These are phyloP conservation scores for Philopedon plagiatum DNA, from an alignment of 2,888 invertebrate genomes.

Conservation along the genomic window DNA sequence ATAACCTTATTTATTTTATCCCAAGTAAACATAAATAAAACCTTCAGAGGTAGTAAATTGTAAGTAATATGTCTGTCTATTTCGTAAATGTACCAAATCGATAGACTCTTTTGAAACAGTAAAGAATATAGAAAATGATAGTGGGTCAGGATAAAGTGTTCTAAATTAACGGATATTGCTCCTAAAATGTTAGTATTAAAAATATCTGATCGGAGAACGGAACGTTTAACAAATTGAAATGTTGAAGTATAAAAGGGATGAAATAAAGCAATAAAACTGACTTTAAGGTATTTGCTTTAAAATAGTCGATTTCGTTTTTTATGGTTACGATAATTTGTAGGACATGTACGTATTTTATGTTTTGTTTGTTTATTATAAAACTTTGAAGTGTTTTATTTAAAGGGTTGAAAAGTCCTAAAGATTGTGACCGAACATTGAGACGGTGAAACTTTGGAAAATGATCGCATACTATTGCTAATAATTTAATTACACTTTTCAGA, in stretches of 20 bases:
- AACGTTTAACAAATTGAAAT: not conserved
- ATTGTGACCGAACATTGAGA: too few relatives aligned
- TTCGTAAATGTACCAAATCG: not conserved
- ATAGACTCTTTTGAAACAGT: not conserved
- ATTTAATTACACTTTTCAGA: too few relatives aligned
- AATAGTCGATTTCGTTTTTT: too few relatives aligned
- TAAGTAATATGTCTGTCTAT: slow-evolving; percentile 1
- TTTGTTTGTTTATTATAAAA: too few relatives aligned
- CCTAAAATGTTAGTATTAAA: not conserved
- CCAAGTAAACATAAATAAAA: not conserved
- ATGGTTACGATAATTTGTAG: too few relatives aligned
- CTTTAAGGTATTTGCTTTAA: too few relatives aligned
- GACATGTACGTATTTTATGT: too few relatives aligned
- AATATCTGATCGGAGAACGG: not conserved
- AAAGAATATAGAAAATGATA: not conserved
- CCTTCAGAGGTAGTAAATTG: not conserved
- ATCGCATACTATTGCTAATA: too few relatives aligned
- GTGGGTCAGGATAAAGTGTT: not conserved
- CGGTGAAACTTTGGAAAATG: too few relatives aligned
- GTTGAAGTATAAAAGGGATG: not conserved
- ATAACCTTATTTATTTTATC: not conserved
- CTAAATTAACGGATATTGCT: not conserved
- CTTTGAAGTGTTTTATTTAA: too few relatives aligned
- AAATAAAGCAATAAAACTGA: not conserved
- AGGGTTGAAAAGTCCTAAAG: too few relatives aligned